Base-by-base conservation (phyloP, 2,113 vertebrate genomes). In the Calcarius ornatus region DNA sequence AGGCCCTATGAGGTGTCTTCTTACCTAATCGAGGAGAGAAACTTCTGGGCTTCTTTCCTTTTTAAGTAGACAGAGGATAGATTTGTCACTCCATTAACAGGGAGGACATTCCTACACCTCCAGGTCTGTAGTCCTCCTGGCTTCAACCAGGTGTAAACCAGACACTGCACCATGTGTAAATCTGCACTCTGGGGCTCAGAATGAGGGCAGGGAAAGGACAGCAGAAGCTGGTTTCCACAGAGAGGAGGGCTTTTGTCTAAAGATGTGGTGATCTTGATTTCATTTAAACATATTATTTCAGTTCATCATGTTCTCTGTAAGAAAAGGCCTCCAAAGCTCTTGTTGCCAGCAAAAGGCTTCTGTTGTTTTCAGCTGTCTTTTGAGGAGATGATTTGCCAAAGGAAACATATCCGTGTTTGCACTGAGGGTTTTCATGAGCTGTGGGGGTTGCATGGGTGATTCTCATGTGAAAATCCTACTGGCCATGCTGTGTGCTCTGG, bases 401-500 rank as follows among this genome's bases (percentile, higher is more conserved):
- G 59, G 50, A 81, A n/a, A 48, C 0, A 0, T 81, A 7, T 77
- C 84, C 3, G 0, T 35, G 31, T 57, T 76, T 82, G 27, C 40
- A n/a, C 50, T 21, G 5, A 18, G 78, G 48, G 35, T 28, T 83
- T 65, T 47, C 2, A 1, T n/a, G 1, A 56, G 42, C 38, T 54
- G 6, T 2, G n/a, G 47, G 42, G 28, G 15, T 51, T 33, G 23
- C 31, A 12, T 0, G 12, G 64, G 63, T 20, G 11, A 45, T 23
- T 53, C 33, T 54, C 19, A 5, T 12, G 3, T 14, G 57, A 56
- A 71, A 88, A 45, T 54, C 45, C 42, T 78, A 35, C 42, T 0
- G 0, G 2, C 33, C 1, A 0, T 81, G 70, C 59, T 79, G 35
- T 11, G 66, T 3, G 4, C 50, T 78, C 50, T 87, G 69, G 6